Conservation (phyloP, 2,113 vertebrate species). For the Apodemus sylvaticus region DNA sequence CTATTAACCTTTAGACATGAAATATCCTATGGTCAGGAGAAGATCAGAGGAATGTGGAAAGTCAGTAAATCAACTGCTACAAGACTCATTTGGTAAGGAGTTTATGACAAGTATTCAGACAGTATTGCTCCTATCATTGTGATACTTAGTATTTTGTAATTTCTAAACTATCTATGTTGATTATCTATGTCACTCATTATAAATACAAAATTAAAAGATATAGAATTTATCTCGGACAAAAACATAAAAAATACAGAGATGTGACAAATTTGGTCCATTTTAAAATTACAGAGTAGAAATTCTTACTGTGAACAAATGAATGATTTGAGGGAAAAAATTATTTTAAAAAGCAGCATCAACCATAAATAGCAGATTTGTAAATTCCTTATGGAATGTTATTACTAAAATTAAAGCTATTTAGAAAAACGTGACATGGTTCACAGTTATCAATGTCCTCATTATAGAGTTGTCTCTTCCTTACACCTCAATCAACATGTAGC, state of each 20-base stretch:
- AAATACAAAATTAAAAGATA: not conserved
- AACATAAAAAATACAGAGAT: not conserved
- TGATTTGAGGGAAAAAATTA: not conserved
- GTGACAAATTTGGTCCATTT: not conserved
- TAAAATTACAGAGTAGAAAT: not conserved
- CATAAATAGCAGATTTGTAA: not conserved
- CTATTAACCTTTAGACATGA: not conserved
- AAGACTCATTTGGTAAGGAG: not conserved
- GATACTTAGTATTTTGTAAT: not conserved
- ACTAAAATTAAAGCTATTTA: not conserved
- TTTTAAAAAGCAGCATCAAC: not conserved
- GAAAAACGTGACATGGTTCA: not conserved
- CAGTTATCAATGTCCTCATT: not conserved
- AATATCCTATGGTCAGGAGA: not conserved
- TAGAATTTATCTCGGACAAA: not conserved
- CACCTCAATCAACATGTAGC: not conserved
- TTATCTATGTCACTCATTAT: not conserved
- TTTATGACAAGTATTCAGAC: not conserved
- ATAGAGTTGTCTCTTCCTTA: not conserved
- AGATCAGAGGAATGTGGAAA: not conserved
- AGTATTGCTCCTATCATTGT: not conserved
- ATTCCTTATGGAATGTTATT: not conserved
- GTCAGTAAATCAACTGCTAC: not conserved
- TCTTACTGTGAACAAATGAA: not conserved
- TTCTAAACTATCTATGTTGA: not conserved